A percentile compares a stretch with the other conserved stretches of the same genome.
Evolutionary conservation across 2,888 invertebrate species (phyloP).

Genomic region (Seira ritae): DNA sequence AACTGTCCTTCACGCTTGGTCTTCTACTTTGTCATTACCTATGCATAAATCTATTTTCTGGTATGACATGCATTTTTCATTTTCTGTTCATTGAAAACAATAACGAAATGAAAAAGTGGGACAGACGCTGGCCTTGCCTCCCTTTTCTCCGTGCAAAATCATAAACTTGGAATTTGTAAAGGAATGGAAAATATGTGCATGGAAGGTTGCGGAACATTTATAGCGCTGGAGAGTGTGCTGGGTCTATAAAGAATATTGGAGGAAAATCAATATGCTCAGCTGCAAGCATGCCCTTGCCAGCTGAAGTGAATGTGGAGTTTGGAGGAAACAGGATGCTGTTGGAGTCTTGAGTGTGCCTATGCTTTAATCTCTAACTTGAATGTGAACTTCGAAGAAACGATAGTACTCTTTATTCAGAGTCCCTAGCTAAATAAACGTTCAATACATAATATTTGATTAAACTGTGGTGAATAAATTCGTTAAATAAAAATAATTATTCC

Average conservation of each 20-base stretch:
- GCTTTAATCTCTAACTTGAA: too few species aligned
- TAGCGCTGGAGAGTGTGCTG: background rate
- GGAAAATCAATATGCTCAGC: conserved; percentile 41
- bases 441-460: too few species aligned
- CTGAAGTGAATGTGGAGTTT: conserved; percentile 24
- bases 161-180: background rate
- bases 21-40: too few species aligned
- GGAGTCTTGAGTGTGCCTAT: too few species aligned
- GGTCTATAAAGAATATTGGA: conserved; percentile 12
- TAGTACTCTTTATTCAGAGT: too few species aligned
- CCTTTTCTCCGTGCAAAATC: background rate
- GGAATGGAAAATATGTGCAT: background rate
- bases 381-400: too few species aligned
- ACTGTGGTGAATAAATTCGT: too few species aligned
- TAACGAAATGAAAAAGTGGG: conserved; percentile 18
- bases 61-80: too few species aligned
- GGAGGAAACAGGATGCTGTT: background rate
- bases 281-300: conserved; percentile 41
- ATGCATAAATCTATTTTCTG: too few species aligned
- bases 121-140: background rate
- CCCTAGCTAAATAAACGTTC: too few species aligned
- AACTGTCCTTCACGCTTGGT: too few species aligned
- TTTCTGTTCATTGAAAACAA: background rate
- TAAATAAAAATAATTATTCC: too few species aligned
- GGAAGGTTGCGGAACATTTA: background rate